Evolutionary conservation across 2,888 invertebrate species (phyloP), one percentile per base, ranked within the genome.

Genomic region (Aproaerema taeniolella): DNA sequence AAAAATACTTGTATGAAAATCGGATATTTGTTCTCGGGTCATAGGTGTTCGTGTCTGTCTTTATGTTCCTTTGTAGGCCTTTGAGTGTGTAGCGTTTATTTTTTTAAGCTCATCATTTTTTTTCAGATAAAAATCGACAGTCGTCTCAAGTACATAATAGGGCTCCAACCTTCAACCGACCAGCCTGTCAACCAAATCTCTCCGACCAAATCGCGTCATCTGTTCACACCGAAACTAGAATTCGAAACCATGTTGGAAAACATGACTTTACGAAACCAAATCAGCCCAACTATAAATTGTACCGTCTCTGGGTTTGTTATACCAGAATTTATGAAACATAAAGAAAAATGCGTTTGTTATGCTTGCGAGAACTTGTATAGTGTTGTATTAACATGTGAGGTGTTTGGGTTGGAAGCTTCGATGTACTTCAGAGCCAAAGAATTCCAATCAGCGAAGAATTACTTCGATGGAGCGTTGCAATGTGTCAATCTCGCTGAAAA

Each of bases 181-280:
- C 63, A 53, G 31, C 48, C 43, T 0, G 13, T n/a, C 30, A 32
- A 4, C 5, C 17, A 30, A 26, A 45, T 6, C n/a, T n/a, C n/a
- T n/a, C 12, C 30, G 5, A n/a, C n/a, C n/a, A 46, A 45, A 35
- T 5, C 16, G 8, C 45, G 47, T 35, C 46, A 5, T 49, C 43
- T 28, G 0, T 53, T 58, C 39, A 64, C 63, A 0, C 67, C 74
- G 0, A 69, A 65, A 46, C 64, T 60, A 3, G 64, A 65, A 2
- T n/a, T 80, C 0, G 83, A 85, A 12, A 65, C 61, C 0, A 78
- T 82, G 74, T 38, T 74, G 0, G 77, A 82, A 5, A 53, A 55
- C 6, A 49, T 59, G 10, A 43, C 55, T 0, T 60, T 70, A n/a
- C 67, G 54, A 11, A 62, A 50, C 1, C 49, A 45, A n/a, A 41